These are phyloP conservation scores for Coleophora deauratella DNA, from an alignment of 2,888 invertebrate species.

Conservation along the genomic window DNA sequence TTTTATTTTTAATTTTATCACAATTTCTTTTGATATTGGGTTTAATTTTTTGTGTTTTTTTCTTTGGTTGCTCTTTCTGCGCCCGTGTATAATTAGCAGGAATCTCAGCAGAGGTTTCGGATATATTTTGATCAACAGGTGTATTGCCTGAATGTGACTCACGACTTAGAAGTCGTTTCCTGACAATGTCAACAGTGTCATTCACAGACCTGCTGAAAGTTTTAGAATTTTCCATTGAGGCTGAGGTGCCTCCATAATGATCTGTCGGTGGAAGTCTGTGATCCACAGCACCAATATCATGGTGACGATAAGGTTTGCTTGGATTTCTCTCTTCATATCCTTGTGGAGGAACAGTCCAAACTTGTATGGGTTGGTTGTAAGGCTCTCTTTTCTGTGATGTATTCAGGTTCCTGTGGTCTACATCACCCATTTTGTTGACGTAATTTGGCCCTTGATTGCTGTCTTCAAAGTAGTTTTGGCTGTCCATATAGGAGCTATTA, in stretches of 20 bases:
- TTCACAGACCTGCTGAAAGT: slow-evolving; percentile 57
- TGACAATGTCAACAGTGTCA: slow-evolving; percentile 61
- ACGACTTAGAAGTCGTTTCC: slow-evolving; percentile 48
- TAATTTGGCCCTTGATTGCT: slow-evolving; percentile 22
- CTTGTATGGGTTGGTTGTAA: slow-evolving; percentile 21
- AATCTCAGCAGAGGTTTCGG: neutral
- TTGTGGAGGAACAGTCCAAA: slow-evolving; percentile 31
- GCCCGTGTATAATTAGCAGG: slow-evolving; percentile 17
- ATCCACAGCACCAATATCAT: slow-evolving; percentile 35
- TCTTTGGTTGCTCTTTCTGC: slow-evolving; percentile 41
- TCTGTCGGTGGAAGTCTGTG: slow-evolving; percentile 65
- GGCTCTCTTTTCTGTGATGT: slow-evolving; percentile 17
- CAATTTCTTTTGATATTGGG: slow-evolving; percentile 43
- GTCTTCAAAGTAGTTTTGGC: slow-evolving; percentile 14
- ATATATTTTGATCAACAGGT: slow-evolving; percentile 17
- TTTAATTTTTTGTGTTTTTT: slow-evolving; percentile 33
- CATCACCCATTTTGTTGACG: slow-evolving; percentile 52
- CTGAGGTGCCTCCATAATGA: slow-evolving; percentile 47
- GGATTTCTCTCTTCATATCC: slow-evolving; percentile 31
- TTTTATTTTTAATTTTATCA: slow-evolving; percentile 63
- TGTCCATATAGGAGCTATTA: slow-evolving; percentile 2
- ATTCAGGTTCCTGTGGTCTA: slow-evolving; percentile 39
- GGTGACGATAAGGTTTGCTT: slow-evolving; percentile 26
- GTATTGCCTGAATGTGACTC: slow-evolving; percentile 27
- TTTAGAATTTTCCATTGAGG: slow-evolving; percentile 45